These are phyloP conservation scores for Lycaena phlaeas DNA, from an alignment of 2,888 invertebrate genomes.

Conservation along the genomic window DNA sequence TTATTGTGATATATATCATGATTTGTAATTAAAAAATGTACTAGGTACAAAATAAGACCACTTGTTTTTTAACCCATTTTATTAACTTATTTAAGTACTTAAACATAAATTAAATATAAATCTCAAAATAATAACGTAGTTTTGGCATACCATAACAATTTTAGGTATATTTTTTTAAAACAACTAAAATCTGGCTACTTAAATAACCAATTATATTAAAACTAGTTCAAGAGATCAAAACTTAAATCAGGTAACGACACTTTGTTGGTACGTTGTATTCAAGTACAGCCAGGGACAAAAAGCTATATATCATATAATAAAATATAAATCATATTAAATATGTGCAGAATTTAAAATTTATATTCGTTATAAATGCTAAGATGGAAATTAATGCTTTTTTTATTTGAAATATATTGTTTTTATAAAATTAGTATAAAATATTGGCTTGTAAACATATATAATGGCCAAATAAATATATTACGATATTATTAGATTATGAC, in stretches of 20 bases:
- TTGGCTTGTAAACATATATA: too few species aligned
- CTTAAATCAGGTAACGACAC: conserved; percentile 63
- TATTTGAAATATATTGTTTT: too few species aligned
- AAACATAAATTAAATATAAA: conserved; percentile 38
- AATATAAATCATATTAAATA: too few species aligned
- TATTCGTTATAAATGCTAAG: not conserved
- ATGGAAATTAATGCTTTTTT: too few species aligned
- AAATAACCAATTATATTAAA: conserved; percentile 34
- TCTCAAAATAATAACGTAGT: conserved; percentile 59
- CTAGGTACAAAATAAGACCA: conserved; percentile 2
- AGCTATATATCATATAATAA: conserved; percentile 13
- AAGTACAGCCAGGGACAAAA: conserved; percentile 8
- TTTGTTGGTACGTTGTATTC: conserved; percentile 19
- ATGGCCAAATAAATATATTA: too few species aligned
- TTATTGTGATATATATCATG: too few species aligned
- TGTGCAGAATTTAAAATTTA: not conserved
- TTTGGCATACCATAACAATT: conserved; percentile 41
- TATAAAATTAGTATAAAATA: too few species aligned
- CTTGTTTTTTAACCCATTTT: conserved; percentile 22
- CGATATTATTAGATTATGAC: too few species aligned
- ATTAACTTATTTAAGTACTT: conserved; percentile 29
- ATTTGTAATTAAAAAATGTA: too few species aligned
- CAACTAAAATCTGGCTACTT: conserved; percentile 26
- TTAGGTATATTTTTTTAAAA: conserved; percentile 22
- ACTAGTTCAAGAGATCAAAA: conserved; percentile 67